phyloP scores from a whole-genome alignment of 2,113 vertebrate genomes.

The Spilogale gracilis region DNA sequence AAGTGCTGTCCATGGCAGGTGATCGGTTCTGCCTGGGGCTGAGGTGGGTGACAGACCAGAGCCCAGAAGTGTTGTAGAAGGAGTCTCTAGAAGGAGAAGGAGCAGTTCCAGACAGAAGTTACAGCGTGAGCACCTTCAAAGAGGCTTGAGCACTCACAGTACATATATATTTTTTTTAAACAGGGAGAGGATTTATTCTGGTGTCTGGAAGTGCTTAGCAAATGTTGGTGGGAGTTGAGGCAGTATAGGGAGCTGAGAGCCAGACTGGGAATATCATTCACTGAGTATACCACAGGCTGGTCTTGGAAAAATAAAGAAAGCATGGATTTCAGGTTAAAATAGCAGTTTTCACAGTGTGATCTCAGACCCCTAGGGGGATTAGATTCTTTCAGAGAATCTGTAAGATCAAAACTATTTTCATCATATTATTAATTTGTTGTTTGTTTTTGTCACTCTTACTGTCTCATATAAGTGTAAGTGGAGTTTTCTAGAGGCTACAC shows the following conservation, averaged over 20 bases:
- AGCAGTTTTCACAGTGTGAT: background rate
- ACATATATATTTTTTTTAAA: background rate
- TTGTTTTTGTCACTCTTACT: background rate
- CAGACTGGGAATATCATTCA: background rate
- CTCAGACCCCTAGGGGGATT: background rate
- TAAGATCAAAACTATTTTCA: background rate
- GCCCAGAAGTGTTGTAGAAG: background rate
- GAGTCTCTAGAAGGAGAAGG: background rate
- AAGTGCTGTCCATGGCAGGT: background rate
- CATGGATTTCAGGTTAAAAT: background rate
- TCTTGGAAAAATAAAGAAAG: background rate
- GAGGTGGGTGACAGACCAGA: background rate
- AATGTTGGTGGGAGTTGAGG: background rate
- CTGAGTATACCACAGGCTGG: background rate
- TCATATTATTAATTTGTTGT: background rate
- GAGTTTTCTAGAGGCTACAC: background rate
- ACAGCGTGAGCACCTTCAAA: background rate
- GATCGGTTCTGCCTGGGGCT: background rate
- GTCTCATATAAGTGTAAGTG: background rate
- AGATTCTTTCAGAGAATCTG: background rate
- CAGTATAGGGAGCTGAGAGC: background rate
- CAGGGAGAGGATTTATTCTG: background rate
- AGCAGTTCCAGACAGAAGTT: background rate
- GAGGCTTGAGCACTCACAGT: no score
- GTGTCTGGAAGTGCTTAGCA: background rate